Conservation (phyloP, 2,888 invertebrate genomes). For the Leptopilina syphax region DNA sequence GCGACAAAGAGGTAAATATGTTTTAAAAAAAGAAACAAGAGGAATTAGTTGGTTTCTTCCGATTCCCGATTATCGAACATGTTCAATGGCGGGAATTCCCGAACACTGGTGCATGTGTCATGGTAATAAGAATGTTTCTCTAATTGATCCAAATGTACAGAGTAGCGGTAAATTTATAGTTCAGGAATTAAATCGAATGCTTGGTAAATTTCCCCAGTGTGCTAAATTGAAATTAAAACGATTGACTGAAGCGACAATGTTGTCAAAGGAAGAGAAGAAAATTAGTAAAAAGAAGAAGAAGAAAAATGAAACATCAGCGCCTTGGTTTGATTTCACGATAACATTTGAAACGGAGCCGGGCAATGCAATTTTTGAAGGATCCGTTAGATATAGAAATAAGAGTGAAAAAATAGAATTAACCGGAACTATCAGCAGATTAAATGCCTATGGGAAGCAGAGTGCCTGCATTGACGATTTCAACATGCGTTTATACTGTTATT, state of each 20-base stretch:
- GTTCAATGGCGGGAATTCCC: conserved; percentile 86
- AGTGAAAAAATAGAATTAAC: conserved; percentile 78
- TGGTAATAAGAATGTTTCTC: conserved; percentile 80
- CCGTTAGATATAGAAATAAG: conserved; percentile 79
- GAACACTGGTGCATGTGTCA: conserved; percentile 95
- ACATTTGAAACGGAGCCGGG: conserved; percentile 83
- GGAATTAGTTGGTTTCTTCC: conserved; percentile 88
- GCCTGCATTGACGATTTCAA: conserved; percentile 86
- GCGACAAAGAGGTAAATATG: conserved; percentile 69
- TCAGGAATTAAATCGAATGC: conserved; percentile 81
- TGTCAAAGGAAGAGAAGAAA: conserved; percentile 69
- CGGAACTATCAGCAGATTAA: conserved; percentile 87
- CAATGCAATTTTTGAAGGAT: conserved; percentile 87
- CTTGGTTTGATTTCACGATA: conserved; percentile 82
- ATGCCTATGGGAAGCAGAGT: conserved; percentile 89
- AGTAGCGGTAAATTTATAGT: conserved; percentile 82
- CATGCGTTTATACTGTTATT: conserved; percentile 88
- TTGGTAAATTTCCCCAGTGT: conserved; percentile 82
- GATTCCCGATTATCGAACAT: conserved; percentile 85
- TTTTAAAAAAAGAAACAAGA: conserved; percentile 73
- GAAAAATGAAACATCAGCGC: conserved; percentile 60
- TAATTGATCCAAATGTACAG: conserved; percentile 78
- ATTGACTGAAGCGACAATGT: conserved; percentile 84
- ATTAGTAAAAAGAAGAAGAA: conserved; percentile 48
- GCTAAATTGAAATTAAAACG: conserved; percentile 81